Base-by-base conservation (phyloP, 2,888 invertebrate genomes). In the Empis livida region DNA sequence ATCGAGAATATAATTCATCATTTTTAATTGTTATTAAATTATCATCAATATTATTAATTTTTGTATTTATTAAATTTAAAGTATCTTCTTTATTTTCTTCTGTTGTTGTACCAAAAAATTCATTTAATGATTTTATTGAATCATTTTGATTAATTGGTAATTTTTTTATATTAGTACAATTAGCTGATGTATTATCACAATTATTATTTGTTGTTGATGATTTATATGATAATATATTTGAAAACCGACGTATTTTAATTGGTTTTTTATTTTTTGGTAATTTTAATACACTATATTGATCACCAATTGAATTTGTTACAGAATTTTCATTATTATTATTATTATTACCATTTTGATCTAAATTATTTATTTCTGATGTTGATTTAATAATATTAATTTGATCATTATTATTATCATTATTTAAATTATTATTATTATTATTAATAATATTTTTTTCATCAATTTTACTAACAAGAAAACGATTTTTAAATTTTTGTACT, bases 1-100 rank as follows among this genome's bases (percentile, higher is more conserved):
- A 69, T 65, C 65, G 64, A n/a, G 70, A 64, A 46, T 69, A 69
- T 1, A 67, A 52, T 46, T 69, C 68, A 47, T 69, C 70, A 11
- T 63, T 65, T 49, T 67, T 66, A 14, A 64, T 35, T 35, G 2
- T 35, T 35, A n/a, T 6, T n/a, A n/a, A n/a, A n/a, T n/a, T n/a
- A n/a, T n/a, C n/a, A n/a, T n/a, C n/a, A n/a, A n/a, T n/a, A n/a
- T n/a, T n/a, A n/a, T n/a, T n/a, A n/a, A n/a, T n/a, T n/a, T n/a
- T n/a, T n/a, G n/a, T n/a, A n/a, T n/a, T n/a, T n/a, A n/a, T n/a
- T 32, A 32, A 32, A 32, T 35, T 35, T n/a, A n/a, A n/a, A 35
- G 10, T 35, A 35, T 35, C 35, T 5, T 35, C n/a, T n/a, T n/a
- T 13, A 13, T 2, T 14, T 9, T 14, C 27, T 5, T 2, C 8